These are phyloP conservation scores for Syngnathus typhle DNA, from an alignment of 2,113 vertebrate species.

Conservation along the genomic window DNA sequence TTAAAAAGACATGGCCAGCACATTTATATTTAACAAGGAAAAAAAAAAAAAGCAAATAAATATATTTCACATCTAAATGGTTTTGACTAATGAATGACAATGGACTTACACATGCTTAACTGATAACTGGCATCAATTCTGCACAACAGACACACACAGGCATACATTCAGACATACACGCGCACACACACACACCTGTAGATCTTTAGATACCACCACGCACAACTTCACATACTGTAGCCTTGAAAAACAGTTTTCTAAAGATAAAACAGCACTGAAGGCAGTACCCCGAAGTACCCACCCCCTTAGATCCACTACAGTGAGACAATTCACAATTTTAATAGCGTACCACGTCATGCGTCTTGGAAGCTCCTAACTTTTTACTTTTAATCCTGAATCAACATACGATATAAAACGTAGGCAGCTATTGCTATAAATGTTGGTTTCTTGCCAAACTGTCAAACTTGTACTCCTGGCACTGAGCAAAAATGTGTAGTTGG, in stretches of 20 bases:
- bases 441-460: slow-evolving; percentile 21
- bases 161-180: neutral
- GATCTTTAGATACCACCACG: slow-evolving; percentile 35
- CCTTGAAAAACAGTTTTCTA: slow-evolving; percentile 34
- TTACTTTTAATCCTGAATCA: neutral
- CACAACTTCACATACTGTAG: slow-evolving; percentile 33
- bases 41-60: slow-evolving; percentile 78
- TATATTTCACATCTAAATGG: slow-evolving; percentile 73
- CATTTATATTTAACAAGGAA: slow-evolving; percentile 71
- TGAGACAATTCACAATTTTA: slow-evolving; percentile 33
- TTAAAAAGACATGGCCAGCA: slow-evolving; percentile 30
- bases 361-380: neutral
- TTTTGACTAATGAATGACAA: slow-evolving; percentile 68
- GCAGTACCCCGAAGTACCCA: slow-evolving; percentile 25
- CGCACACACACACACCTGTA: slow-evolving; percentile 21
- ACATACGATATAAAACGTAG: neutral
- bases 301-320: slow-evolving; percentile 31
- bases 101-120: neutral
- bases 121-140: slow-evolving; percentile 26
- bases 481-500: slow-evolving; percentile 15
- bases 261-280: slow-evolving; percentile 29
- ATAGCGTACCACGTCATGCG: slow-evolving; percentile 27
- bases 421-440: slow-evolving; percentile 23
- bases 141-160: slow-evolving; percentile 23
- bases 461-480: neutral